Conservation (phyloP, 2,888 invertebrate genomes). For the Drosophila mayaguana region DNA sequence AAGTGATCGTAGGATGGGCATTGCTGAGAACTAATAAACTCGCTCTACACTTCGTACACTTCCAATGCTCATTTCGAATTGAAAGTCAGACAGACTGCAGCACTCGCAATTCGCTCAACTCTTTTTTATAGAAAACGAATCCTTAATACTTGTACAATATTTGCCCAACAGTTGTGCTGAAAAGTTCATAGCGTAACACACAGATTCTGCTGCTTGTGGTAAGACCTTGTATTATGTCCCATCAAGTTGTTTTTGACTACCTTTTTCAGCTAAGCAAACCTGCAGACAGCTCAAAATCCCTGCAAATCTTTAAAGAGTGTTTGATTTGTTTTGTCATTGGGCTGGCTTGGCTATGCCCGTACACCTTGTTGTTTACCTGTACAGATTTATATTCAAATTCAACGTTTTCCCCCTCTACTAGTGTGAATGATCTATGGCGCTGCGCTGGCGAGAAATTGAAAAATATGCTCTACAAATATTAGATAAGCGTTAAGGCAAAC, state of each 20-base stretch:
- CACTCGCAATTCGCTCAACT: background rate
- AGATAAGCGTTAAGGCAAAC: slow-evolving; percentile 40
- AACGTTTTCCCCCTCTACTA: background rate
- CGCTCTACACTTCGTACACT: background rate
- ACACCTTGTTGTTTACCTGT: background rate
- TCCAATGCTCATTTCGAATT: background rate
- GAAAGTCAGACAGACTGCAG: background rate
- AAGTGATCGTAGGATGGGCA: too few relatives aligned
- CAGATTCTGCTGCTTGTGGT: background rate
- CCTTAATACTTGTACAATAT: background rate
- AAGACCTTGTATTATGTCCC: background rate
- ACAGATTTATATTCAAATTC: background rate
- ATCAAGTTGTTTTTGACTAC: background rate
- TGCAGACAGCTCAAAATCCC: too few relatives aligned
- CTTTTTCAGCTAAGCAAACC: background rate
- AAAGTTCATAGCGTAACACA: background rate
- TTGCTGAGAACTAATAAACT: too few relatives aligned
- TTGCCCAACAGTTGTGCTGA: rapidly evolving
- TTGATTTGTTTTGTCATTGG: background rate
- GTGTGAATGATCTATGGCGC: slow-evolving; percentile 27
- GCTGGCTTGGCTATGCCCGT: background rate
- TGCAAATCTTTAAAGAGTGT: background rate
- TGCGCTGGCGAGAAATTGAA: slow-evolving; percentile 17
- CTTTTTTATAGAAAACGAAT: background rate
- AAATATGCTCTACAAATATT: slow-evolving; percentile 51